Conservation (phyloP, 1,140 invertebrate species). For the Rhysida immarginata region DNA sequence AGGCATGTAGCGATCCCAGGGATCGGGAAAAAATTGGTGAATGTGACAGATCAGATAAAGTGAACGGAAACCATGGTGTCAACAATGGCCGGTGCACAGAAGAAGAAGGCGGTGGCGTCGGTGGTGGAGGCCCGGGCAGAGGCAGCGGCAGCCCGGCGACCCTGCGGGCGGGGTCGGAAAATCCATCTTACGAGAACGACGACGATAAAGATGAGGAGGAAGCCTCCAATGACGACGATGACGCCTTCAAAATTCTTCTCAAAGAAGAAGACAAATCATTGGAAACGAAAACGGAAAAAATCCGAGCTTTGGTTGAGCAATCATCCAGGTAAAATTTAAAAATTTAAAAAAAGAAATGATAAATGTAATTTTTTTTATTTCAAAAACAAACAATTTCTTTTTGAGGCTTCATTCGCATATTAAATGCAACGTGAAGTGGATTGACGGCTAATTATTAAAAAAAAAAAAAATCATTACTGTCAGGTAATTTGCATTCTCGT, state of each 20-base stretch:
- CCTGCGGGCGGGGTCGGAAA: neutral
- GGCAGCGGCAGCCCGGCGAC: neutral
- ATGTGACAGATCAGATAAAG: neutral
- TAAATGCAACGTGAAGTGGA: no score
- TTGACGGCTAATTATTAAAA: no score
- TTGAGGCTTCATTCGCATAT: no score
- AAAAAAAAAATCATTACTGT: no score
- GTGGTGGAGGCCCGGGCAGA: constrained; percentile 12
- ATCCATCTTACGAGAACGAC: neutral
- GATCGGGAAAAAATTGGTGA: neutral
- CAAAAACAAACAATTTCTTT: no score
- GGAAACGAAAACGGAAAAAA: constrained; percentile 21
- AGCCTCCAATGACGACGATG: neutral
- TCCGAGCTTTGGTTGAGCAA: constrained; percentile 33
- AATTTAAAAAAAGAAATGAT: no score
- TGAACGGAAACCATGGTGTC: neutral
- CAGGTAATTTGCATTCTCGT: no score
- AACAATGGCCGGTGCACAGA: neutral
- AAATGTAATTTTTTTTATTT: no score
- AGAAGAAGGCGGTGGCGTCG: neutral
- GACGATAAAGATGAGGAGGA: neutral
- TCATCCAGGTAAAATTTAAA: constrained; percentile 36
- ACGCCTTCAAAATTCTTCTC: no score
- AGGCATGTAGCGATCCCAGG: neutral
- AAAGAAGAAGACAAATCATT: neutral